Conservation (phyloP, 2,113 vertebrate genomes). For the Hymenochirus boettgeri region DNA sequence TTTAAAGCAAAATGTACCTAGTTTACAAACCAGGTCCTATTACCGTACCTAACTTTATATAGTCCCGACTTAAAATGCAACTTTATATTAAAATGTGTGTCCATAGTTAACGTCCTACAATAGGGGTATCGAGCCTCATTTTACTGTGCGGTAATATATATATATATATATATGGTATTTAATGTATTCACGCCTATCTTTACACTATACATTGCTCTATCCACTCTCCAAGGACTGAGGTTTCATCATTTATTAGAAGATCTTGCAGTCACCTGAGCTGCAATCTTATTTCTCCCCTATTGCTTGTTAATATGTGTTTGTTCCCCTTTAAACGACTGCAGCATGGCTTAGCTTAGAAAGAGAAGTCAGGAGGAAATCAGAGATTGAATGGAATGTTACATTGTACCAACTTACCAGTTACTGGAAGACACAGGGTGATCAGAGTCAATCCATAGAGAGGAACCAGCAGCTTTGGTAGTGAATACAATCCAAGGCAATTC, state of each 20-base stretch:
- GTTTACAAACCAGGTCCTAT: too few species aligned
- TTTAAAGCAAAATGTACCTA: too few species aligned
- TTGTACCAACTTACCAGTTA: slow-evolving; percentile 67
- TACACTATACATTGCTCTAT: background rate
- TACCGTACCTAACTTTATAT: too few species aligned
- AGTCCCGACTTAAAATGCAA: too few species aligned
- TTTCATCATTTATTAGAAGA: slow-evolving; percentile 16
- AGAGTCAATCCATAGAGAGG: slow-evolving; percentile 57
- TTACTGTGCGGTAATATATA: too few species aligned
- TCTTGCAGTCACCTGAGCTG: slow-evolving; percentile 10
- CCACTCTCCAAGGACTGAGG: background rate
- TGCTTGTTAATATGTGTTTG: slow-evolving; percentile 19
- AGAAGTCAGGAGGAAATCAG: background rate
- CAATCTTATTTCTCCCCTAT: background rate
- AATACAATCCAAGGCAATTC: slow-evolving; percentile 66
- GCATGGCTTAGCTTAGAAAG: slow-evolving; percentile 5
- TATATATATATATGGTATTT: too few species aligned
- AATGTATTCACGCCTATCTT: background rate
- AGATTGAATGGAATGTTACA: background rate
- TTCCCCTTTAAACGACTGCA: slow-evolving; percentile 30
- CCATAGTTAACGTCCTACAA: too few species aligned
- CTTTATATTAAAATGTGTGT: too few species aligned
- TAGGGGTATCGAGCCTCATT: too few species aligned
- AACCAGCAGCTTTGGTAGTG: slow-evolving; percentile 62
- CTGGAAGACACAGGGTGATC: slow-evolving; percentile 51